These are phyloP conservation scores for Gallinago nigripennis DNA, from an alignment of 2,797 vertebrate genomes.

Conservation along the genomic window DNA sequence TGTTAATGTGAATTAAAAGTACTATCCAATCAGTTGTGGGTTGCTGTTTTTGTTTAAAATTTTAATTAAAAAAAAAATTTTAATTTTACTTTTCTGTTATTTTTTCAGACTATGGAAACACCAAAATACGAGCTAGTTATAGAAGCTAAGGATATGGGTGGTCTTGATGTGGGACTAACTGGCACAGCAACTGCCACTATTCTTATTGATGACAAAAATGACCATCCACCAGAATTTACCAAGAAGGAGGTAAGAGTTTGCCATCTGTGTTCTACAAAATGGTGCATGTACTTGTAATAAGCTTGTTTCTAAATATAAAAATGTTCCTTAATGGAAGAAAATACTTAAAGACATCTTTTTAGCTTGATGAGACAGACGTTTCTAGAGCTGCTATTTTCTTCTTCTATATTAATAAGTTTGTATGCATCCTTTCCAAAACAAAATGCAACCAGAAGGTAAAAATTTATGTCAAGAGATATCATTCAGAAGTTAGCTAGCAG, in stretches of 20 bases:
- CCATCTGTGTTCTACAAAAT: not conserved
- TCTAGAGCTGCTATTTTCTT: not conserved
- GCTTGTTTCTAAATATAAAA: not conserved
- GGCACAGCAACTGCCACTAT: constrained; percentile 95
- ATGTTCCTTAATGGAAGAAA: not conserved
- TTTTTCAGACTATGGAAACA: constrained; percentile 88
- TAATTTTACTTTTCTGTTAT: not conserved
- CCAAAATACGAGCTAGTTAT: constrained; percentile 94
- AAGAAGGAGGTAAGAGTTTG: constrained; percentile 80
- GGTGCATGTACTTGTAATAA: not conserved
- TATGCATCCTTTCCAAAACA: not conserved
- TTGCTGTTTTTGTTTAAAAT: too few species aligned
- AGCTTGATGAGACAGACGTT: not conserved
- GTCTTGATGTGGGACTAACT: constrained; percentile 89
- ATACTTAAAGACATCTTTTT: not conserved
- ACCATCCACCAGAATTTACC: constrained; percentile 95
- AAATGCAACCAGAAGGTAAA: not conserved
- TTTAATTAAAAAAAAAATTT: too few species aligned
- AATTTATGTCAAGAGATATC: not conserved
- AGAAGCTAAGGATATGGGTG: constrained; percentile 96
- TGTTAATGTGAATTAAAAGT: not conserved
- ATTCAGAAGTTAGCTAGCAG: not conserved
- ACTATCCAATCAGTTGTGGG: fast-evolving
- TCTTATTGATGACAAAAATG: constrained; percentile 95
- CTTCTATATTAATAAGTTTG: not conserved